Percentiles rank a stretch among this genome's conserved stretches.
phyloP scores from a whole-genome alignment of 2,888 invertebrate species.

The Aricia artaxerxes region DNA sequence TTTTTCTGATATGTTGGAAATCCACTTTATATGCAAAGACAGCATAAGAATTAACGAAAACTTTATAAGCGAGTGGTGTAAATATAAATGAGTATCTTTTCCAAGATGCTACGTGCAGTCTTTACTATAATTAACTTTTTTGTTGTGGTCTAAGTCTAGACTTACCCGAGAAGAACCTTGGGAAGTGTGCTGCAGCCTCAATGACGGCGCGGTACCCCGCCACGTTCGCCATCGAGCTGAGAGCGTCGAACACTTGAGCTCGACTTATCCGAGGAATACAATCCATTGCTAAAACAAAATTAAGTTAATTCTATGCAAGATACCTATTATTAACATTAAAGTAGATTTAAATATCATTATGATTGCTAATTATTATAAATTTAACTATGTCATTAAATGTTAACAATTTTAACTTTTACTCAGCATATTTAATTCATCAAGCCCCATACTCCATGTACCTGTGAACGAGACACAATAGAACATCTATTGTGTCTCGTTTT shows the following conservation, averaged over 20 bases:
- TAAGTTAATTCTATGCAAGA: background rate
- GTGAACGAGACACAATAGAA: no score
- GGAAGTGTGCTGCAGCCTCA: conserved; percentile 93
- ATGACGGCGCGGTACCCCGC: conserved; percentile 93
- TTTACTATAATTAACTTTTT: background rate
- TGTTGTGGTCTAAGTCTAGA: background rate
- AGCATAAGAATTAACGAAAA: no score
- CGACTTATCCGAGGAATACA: conserved; percentile 92
- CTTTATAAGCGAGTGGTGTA: no score
- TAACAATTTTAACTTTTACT: no score
- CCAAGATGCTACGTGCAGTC: no score
- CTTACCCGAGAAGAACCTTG: conserved; percentile 92
- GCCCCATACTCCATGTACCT: no score
- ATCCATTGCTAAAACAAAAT: conserved; percentile 86
- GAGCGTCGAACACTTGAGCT: conserved; percentile 94
- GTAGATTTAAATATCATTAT: background rate
- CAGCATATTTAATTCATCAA: no score
- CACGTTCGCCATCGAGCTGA: conserved; percentile 96
- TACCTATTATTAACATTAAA: background rate
- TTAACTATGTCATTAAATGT: no score
- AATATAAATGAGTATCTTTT: no score
- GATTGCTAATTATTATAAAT: background rate
- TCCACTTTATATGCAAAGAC: no score
- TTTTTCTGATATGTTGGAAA: no score
- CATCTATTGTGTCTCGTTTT: no score